phyloP scores from a whole-genome alignment of 1,140 invertebrate species.

The Drosophila truncata region DNA sequence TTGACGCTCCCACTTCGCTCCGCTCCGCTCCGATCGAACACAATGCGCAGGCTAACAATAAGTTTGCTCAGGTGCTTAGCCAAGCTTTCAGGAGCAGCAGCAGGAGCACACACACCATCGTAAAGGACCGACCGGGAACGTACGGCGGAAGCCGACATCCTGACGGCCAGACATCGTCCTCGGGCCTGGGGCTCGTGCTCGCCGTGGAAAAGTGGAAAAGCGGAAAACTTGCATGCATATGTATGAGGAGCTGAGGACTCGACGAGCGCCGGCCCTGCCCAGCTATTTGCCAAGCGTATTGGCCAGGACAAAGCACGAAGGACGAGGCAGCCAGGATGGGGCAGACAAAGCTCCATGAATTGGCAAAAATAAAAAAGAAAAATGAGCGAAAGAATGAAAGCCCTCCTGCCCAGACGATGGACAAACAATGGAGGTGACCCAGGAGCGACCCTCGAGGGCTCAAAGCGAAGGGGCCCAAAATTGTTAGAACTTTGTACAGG shows the following conservation, averaged over 20 bases:
- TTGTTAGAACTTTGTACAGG: not conserved
- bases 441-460: constrained; percentile 23
- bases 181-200: constrained; percentile 11
- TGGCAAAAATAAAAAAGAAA: constrained; percentile 62
- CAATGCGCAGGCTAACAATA: constrained; percentile 81
- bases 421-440: constrained; percentile 69
- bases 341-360: constrained; percentile 73
- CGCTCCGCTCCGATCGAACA: constrained; percentile 64
- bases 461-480: not conserved
- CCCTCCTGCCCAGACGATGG: constrained; percentile 67
- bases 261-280: constrained; percentile 50
- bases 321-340: constrained; percentile 15
- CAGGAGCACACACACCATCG: not conserved
- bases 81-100: constrained; percentile 66
- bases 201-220: constrained; percentile 60
- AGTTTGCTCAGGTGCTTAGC: constrained; percentile 83
- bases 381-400: constrained; percentile 26
- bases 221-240: constrained; percentile 79
- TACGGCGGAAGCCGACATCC: constrained; percentile 66
- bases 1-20: constrained; percentile 60
- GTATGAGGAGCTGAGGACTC: constrained; percentile 47
- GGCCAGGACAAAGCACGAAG: constrained; percentile 56
- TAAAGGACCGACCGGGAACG: constrained; percentile 27
- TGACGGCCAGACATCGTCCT: constrained; percentile 47
- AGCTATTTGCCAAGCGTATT: constrained; percentile 82